These are phyloP conservation scores for Lepisosteus osseus DNA, from an alignment of 2,113 vertebrate species.

Conservation along the genomic window DNA sequence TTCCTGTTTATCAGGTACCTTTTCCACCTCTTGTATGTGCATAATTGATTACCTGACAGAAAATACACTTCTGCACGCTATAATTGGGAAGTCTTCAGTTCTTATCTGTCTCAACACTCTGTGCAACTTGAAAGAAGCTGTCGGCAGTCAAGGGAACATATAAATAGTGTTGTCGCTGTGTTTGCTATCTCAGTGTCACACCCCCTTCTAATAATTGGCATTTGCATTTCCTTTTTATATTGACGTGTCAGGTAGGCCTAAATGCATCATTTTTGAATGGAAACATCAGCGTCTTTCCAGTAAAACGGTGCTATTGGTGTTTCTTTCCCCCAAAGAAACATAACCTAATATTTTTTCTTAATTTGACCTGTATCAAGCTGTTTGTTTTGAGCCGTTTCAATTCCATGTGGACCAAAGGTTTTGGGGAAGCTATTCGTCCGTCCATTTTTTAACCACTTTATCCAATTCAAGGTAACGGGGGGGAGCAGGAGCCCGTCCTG, in stretches of 20 bases:
- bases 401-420: background rate
- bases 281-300: background rate
- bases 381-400: background rate
- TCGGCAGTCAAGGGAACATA: background rate
- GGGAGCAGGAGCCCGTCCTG: no score
- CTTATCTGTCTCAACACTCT: background rate
- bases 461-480: no score
- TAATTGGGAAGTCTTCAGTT: slow-evolving; percentile 22
- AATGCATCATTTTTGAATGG: slow-evolving; percentile 1
- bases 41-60: slow-evolving; percentile 24
- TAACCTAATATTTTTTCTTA: no score
- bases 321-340: no score
- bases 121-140: slow-evolving; percentile 10
- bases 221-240: slow-evolving; percentile 14
- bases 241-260: slow-evolving; percentile 11
- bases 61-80: slow-evolving; percentile 9
- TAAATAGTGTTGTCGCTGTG: slow-evolving; percentile 1
- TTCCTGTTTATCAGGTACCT: slow-evolving; percentile 19
- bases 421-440: background rate
- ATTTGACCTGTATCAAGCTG: background rate
- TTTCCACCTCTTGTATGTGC: slow-evolving; percentile 17
- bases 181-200: background rate
- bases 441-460: no score
- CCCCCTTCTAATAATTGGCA: slow-evolving; percentile 8
- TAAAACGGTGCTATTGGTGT: no score